phyloP scores from a whole-genome alignment of 2,888 invertebrate species.

The Hemistola chrysoprasaria region DNA sequence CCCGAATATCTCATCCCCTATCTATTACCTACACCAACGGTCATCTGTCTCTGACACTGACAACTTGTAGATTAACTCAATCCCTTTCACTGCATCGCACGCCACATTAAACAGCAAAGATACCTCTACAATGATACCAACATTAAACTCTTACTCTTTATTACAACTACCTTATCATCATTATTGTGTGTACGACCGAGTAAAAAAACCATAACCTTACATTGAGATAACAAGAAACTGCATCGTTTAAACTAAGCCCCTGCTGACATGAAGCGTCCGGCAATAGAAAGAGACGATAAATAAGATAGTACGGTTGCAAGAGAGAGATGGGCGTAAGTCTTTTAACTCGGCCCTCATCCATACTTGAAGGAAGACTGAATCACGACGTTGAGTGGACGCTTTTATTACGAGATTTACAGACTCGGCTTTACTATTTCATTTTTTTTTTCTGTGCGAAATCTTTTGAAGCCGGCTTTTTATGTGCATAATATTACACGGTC shows the following conservation, averaged over 20 bases:
- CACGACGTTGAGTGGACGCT: conserved; percentile 50
- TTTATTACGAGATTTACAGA: conserved; percentile 54
- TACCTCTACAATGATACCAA: conserved; percentile 25
- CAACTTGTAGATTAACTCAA: conserved; percentile 28
- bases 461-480: conserved; percentile 4
- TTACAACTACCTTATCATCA: conserved; percentile 32
- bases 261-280: conserved; percentile 41
- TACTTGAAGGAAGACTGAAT: conserved; percentile 50
- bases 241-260: conserved; percentile 49
- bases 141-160: conserved; percentile 28
- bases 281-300: conserved; percentile 44
- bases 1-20: conserved; percentile 18
- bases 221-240: conserved; percentile 55
- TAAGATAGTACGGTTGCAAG: conserved; percentile 36
- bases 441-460: conserved; percentile 12
- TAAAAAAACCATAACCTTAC: conserved; percentile 45
- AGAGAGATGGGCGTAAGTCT: conserved; percentile 42
- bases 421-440: conserved; percentile 30
- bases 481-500: conserved; percentile 1
- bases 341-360: conserved; percentile 36
- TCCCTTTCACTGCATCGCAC: conserved; percentile 26
- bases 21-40: conserved; percentile 18
- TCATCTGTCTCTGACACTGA: conserved; percentile 31
- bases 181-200: conserved; percentile 35
- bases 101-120: conserved; percentile 24